phyloP scores from a whole-genome alignment of 2,888 invertebrate species.

The Microctonus brassicae region DNA sequence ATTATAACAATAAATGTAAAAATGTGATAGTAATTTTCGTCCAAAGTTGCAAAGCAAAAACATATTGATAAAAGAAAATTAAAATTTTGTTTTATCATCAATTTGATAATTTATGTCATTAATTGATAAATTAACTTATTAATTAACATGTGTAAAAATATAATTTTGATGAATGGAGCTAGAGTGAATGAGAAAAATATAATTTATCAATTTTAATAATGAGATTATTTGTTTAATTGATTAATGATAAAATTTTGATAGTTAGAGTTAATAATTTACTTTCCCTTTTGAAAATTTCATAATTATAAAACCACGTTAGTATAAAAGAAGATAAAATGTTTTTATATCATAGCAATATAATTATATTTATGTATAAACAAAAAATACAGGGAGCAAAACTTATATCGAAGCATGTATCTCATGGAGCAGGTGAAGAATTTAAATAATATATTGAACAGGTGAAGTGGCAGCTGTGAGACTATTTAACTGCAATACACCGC shows the following conservation, averaged over 20 bases:
- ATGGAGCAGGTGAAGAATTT: constrained; percentile 60
- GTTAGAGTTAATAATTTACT: no score
- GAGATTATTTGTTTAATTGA: no score
- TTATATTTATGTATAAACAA: neutral
- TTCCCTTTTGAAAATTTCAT: no score
- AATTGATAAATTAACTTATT: neutral
- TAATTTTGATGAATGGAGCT: no score
- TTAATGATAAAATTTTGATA: no score
- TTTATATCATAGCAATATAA: neutral
- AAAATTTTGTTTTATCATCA: neutral
- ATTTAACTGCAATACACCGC: constrained; percentile 43
- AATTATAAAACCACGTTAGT: neutral
- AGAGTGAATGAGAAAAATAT: no score
- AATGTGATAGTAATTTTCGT: no score
- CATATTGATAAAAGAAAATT: no score
- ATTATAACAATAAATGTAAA: no score
- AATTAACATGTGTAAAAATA: no score
- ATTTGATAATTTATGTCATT: neutral
- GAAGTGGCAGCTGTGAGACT: constrained; percentile 62
- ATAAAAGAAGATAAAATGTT: no score
- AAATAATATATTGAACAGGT: constrained; percentile 64
- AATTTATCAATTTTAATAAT: neutral
- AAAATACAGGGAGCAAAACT: constrained; percentile 17
- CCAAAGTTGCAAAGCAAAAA: no score
- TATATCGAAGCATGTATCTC: constrained; percentile 49